Evolutionary conservation across 2,797 vertebrate species (phyloP).

Genomic region (Mycteria americana): DNA sequence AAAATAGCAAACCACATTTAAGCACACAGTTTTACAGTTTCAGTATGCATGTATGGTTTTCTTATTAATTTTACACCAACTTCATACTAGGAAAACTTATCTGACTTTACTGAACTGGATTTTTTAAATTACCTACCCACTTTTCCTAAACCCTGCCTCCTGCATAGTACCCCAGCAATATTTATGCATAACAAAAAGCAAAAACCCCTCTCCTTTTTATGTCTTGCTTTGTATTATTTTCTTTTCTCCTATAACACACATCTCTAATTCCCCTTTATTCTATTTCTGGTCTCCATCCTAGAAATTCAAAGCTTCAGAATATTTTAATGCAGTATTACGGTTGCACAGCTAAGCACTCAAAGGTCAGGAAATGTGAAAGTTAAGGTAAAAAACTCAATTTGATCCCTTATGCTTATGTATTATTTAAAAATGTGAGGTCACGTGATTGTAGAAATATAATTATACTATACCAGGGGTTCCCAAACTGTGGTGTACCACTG

Average conservation of each 20-base stretch:
- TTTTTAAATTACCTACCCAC: background rate
- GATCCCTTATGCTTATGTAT: background rate
- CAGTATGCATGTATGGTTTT: background rate
- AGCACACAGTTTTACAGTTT: background rate
- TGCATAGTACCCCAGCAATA: background rate
- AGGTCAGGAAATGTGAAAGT: constrained; percentile 1
- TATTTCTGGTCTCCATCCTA: background rate
- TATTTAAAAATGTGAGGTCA: constrained; percentile 31
- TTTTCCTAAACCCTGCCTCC: background rate
- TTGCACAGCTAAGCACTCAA: constrained; percentile 19
- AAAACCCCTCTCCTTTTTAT: background rate
- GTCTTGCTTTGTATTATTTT: background rate
- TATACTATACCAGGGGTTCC: constrained; percentile 62
- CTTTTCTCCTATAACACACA: background rate
- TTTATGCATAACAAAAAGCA: background rate
- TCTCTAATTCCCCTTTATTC: background rate
- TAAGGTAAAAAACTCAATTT: background rate
- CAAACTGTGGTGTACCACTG: constrained; percentile 63
- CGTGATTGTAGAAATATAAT: constrained; percentile 50
- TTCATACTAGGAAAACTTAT: background rate
- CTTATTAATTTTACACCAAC: background rate
- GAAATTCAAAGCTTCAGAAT: background rate
- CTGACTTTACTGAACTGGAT: background rate
- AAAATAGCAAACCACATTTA: background rate
- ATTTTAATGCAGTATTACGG: background rate